These are phyloP conservation scores for Prunella fulvescens DNA, from an alignment of 2,113 vertebrate species.

Conservation along the genomic window DNA sequence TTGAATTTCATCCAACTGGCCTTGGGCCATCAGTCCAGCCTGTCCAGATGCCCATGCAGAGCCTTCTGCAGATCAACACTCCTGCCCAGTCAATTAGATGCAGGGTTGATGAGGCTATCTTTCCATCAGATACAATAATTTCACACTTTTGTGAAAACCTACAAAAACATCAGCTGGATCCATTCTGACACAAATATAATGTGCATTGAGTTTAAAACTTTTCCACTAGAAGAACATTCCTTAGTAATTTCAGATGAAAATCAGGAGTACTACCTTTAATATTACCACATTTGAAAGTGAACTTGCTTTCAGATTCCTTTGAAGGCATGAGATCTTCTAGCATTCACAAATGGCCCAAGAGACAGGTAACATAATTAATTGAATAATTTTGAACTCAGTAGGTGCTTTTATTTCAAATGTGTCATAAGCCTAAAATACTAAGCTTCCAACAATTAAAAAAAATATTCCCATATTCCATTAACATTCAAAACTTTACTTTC, in stretches of 20 bases:
- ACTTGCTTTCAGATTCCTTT: neutral
- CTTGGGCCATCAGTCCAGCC: rapidly evolving
- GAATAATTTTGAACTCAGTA: neutral
- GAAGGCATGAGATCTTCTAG: neutral
- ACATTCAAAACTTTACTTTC: neutral
- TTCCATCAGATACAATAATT: neutral
- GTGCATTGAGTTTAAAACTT: neutral
- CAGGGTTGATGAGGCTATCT: neutral
- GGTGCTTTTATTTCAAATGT: neutral
- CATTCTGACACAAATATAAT: neutral
- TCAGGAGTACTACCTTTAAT: neutral
- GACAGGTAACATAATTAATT: neutral
- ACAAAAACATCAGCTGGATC: neutral
- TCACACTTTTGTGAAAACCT: neutral
- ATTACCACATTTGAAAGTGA: neutral
- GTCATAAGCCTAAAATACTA: neutral
- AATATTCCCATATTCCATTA: neutral
- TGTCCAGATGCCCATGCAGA: neutral
- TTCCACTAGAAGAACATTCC: neutral
- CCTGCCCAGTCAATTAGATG: neutral
- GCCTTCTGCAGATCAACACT: neutral
- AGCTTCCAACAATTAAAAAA: neutral
- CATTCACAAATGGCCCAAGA: neutral
- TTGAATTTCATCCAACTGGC: neutral
- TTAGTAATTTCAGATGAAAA: neutral